A percentile compares a stretch with the other conserved stretches of the same genome.
phyloP scores from a whole-genome alignment of 1,140 invertebrate genomes.

The Drosophila erecta region DNA sequence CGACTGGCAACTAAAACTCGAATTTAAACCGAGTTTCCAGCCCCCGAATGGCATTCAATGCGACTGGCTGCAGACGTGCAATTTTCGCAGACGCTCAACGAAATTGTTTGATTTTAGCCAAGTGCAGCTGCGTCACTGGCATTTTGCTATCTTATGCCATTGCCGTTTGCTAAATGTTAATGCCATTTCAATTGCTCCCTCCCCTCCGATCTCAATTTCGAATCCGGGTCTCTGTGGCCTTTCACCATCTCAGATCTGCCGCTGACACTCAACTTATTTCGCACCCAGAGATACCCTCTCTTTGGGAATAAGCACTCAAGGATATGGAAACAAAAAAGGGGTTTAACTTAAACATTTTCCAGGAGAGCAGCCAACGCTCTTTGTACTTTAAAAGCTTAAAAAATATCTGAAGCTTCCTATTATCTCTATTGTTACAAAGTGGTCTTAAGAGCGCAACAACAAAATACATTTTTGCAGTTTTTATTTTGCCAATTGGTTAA shows the following conservation, averaged over 20 bases:
- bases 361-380: too few relatives aligned
- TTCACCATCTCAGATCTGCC: constrained; percentile 33
- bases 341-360: too few relatives aligned
- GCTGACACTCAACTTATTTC: constrained; percentile 61
- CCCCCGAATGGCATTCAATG: constrained; percentile 10
- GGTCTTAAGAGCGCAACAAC: too few relatives aligned
- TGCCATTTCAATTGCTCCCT: constrained; percentile 75
- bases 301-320: not conserved
- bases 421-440: too few relatives aligned
- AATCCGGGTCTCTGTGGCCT: constrained; percentile 12
- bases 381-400: too few relatives aligned
- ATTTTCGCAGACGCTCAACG: constrained; percentile 66
- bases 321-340: not conserved
- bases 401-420: too few relatives aligned
- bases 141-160: constrained; percentile 71
- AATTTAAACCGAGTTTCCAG: not conserved
- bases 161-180: constrained; percentile 81
- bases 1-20: constrained; percentile 8
- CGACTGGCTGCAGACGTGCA: constrained; percentile 47
- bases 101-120: constrained; percentile 77
- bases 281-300: constrained; percentile 33
- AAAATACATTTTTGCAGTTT: too few relatives aligned
- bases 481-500: too few relatives aligned
- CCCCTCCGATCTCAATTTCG: not conserved
- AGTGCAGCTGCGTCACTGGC: constrained; percentile 75